These are phyloP conservation scores for Pteria penguin DNA, from an alignment of 2,888 invertebrate genomes.

Conservation along the genomic window DNA sequence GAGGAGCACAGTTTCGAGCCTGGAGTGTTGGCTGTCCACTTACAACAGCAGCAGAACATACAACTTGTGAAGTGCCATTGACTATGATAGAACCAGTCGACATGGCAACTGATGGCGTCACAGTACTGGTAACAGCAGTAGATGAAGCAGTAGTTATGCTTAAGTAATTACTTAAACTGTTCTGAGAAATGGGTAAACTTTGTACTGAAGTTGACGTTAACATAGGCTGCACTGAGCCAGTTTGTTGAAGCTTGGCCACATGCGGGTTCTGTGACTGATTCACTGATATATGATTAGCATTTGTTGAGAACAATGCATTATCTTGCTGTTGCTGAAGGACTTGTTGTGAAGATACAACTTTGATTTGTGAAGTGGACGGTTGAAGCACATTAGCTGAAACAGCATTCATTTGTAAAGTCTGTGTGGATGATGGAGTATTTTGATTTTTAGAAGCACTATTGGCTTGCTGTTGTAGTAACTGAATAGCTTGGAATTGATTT, in stretches of 20 bases:
- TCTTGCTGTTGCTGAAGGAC: background rate
- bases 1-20: slow-evolving; percentile 49
- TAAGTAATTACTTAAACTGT: background rate
- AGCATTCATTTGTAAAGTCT: background rate
- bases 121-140: slow-evolving; percentile 62
- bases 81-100: slow-evolving; percentile 39
- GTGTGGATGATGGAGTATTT: background rate
- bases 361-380: background rate
- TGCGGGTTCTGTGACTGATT: slow-evolving; percentile 16
- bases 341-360: background rate
- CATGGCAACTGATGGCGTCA: slow-evolving; percentile 58
- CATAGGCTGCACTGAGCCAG: background rate
- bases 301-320: background rate
- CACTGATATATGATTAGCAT: background rate
- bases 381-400: background rate
- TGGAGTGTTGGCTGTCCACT: slow-evolving; percentile 33
- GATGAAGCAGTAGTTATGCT: slow-evolving; percentile 45
- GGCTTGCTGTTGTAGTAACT: slow-evolving; percentile 47
- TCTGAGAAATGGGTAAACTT: slow-evolving; percentile 26
- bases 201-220: slow-evolving; percentile 25
- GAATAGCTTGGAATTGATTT: slow-evolving; percentile 26
- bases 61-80: slow-evolving; percentile 5
- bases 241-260: background rate
- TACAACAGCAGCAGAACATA: slow-evolving; percentile 25
- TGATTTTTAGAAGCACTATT: slow-evolving; percentile 7